A percentile compares a stretch with the other conserved stretches of the same genome.
Conservation (phyloP, 2,888 invertebrate genomes). For the Latrodectus elegans region DNA sequence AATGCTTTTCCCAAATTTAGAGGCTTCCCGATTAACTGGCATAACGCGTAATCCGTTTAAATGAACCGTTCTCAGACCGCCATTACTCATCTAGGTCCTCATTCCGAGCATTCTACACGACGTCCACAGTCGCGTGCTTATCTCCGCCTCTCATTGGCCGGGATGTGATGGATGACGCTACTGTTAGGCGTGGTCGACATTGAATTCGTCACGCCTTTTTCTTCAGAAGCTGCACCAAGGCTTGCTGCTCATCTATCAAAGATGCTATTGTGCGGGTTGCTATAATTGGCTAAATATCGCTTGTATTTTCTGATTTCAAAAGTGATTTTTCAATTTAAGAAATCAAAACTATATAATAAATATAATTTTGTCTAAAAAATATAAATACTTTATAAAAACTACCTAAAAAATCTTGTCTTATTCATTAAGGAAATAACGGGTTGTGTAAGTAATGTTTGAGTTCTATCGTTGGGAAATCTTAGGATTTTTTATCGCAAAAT, state of each 20-base stretch:
- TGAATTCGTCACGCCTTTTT: background rate
- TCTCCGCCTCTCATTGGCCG: conserved; percentile 49
- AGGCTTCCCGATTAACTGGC: conserved; percentile 41
- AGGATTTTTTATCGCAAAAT: no score
- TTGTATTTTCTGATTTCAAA: background rate
- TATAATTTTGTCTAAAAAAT: no score
- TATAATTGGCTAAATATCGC: conserved; percentile 29
- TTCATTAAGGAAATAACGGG: no score
- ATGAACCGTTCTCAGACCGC: conserved; percentile 19
- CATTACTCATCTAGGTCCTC: conserved; percentile 29
- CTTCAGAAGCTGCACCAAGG: conserved; percentile 10
- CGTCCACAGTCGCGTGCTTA: conserved; percentile 11
- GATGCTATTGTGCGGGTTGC: background rate
- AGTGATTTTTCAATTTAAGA: no score
- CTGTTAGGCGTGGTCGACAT: background rate
- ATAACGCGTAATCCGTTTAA: conserved; percentile 36
- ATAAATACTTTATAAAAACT: no score
- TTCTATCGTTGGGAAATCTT: no score
- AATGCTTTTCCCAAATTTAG: conserved; percentile 43
- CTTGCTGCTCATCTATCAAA: conserved; percentile 56
- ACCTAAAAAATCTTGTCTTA: no score
- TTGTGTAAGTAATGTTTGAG: no score
- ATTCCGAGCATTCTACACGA: conserved; percentile 35
- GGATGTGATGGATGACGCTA: background rate
- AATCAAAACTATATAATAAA: no score